Percentiles rank a stretch among this genome's conserved stretches.
phyloP scores from a whole-genome alignment of 2,888 invertebrate species.

The Amphiduros pacificus region DNA sequence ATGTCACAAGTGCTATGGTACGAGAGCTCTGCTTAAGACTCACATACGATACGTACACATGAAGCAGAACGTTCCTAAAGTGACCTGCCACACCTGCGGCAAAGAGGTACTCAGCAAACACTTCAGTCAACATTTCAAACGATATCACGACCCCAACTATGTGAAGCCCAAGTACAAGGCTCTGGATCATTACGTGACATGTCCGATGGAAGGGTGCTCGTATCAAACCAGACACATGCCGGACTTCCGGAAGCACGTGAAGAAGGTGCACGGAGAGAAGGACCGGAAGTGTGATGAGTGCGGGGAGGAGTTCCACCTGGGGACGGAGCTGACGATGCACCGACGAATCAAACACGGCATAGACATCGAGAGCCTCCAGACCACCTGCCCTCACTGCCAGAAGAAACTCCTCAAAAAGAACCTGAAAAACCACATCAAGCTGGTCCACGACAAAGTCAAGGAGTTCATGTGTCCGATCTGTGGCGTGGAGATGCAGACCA shows the following conservation, averaged over 20 bases:
- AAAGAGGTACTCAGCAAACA: background rate
- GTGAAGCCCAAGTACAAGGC: background rate
- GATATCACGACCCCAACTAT: conserved; percentile 7
- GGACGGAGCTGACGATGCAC: background rate
- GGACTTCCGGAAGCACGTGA: background rate
- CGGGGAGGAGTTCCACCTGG: background rate
- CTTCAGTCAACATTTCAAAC: conserved; percentile 1
- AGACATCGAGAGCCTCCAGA: background rate
- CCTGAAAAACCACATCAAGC: conserved; percentile 1
- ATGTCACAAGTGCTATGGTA: background rate
- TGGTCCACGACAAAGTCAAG: background rate
- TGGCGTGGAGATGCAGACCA: conserved; percentile 1
- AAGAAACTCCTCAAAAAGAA: conserved; percentile 7
- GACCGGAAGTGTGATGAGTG: background rate
- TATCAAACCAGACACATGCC: background rate
- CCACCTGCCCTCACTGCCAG: conserved; percentile 1
- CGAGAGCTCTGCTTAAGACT: background rate
- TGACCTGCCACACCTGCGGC: background rate
- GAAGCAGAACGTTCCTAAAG: background rate
- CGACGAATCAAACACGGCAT: background rate
- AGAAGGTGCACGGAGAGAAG: conserved; percentile 1
- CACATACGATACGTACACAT: background rate
- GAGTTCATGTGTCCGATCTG: background rate
- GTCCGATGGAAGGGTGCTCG: background rate
- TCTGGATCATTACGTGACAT: background rate